Percentiles rank a stretch among this genome's conserved stretches.
Evolutionary conservation across 35 echinoderm and acorn worm genomes (phyloP).

Genomic region (Ptychodera flava): DNA sequence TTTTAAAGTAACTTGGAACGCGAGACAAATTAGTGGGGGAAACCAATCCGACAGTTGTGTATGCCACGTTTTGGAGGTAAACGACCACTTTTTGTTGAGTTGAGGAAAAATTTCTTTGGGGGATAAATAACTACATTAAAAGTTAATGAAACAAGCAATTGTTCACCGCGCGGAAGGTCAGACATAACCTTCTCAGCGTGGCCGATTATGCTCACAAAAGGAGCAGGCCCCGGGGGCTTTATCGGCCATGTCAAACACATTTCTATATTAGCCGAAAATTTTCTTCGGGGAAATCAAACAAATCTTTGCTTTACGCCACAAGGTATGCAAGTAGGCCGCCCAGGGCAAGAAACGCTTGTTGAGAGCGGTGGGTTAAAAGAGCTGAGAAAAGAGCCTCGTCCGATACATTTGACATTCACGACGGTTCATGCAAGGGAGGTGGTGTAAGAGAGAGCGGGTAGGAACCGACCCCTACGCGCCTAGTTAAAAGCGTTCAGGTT

Average conservation of each 20-base stretch:
- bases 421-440: too few species aligned
- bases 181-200: background rate
- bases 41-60: too few species aligned
- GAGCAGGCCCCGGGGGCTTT: background rate
- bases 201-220: background rate
- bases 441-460: too few species aligned
- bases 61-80: too few species aligned
- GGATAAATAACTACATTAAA: background rate
- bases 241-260: background rate
- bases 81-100: background rate
- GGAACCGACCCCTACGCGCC: too few species aligned
- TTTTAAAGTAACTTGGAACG: too few species aligned
- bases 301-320: background rate
- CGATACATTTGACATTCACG: too few species aligned
- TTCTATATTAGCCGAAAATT: constrained; percentile 1
- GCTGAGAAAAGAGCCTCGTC: too few species aligned
- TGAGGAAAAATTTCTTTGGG: background rate
- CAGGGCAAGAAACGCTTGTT: background rate
- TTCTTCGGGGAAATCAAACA: background rate
- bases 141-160: background rate
- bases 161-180: background rate
- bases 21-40: too few species aligned
- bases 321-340: background rate
- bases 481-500: too few species aligned
- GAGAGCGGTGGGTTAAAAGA: too few species aligned